Percentiles rank a stretch among this genome's conserved stretches.
Conservation (phyloP, 2,888 invertebrate genomes). For the Dermolepida albohirtum region DNA sequence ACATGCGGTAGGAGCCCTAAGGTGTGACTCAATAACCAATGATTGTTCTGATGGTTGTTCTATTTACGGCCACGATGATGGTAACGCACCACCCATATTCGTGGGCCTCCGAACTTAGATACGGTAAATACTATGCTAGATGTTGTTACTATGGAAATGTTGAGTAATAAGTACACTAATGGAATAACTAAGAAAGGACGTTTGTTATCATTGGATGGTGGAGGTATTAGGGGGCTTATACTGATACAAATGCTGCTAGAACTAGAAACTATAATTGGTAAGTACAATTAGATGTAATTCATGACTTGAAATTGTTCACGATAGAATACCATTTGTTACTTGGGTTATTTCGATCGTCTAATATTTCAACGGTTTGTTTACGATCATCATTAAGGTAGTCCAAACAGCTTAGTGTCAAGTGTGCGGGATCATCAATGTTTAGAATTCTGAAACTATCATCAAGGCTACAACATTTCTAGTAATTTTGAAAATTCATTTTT, state of each 20-base stretch:
- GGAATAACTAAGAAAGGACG: conserved; percentile 64
- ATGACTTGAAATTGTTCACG: too few relatives aligned
- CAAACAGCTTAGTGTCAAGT: too few relatives aligned
- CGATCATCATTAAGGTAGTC: too few relatives aligned
- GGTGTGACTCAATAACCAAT: conserved; percentile 70
- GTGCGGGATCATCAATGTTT: too few relatives aligned
- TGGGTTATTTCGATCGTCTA: too few relatives aligned
- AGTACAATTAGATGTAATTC: too few relatives aligned
- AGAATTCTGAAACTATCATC: too few relatives aligned
- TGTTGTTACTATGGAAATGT: conserved; percentile 71
- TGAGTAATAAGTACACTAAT: conserved; percentile 49
- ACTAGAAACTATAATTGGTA: conserved; percentile 75
- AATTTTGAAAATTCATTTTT: too few relatives aligned
- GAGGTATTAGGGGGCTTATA: conserved; percentile 86
- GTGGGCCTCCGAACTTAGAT: conserved; percentile 71
- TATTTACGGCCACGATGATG: conserved; percentile 77
- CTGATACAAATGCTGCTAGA: conserved; percentile 83
- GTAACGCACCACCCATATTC: conserved; percentile 78
- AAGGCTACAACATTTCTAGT: too few relatives aligned
- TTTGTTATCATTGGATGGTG: conserved; percentile 91
- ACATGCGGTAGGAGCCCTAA: conserved; percentile 87
- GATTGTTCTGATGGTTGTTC: conserved; percentile 84
- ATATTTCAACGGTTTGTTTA: too few relatives aligned
- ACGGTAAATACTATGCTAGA: conserved; percentile 80
- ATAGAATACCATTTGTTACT: too few relatives aligned